Percentiles rank a stretch among this genome's conserved stretches.
Conservation (phyloP, 2,888 invertebrate genomes). For the Sphecodes monilicornis region DNA sequence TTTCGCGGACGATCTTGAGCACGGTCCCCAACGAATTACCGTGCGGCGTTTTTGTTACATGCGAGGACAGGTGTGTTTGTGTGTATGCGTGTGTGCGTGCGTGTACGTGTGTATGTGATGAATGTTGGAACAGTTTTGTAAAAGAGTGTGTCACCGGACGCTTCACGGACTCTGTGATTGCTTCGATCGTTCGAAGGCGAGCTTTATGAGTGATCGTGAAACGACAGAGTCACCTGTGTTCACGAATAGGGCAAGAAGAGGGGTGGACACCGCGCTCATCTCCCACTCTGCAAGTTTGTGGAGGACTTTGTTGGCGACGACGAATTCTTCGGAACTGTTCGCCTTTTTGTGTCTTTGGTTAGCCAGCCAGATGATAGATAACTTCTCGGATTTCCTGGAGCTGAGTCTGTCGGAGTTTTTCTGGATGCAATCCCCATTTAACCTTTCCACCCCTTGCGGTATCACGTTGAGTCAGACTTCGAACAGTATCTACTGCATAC, state of each 20-base stretch:
- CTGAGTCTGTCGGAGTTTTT: neutral
- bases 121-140: neutral
- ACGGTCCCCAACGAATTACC: neutral
- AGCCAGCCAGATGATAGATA: neutral
- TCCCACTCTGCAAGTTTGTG: slow-evolving; percentile 52
- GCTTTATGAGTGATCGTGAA: slow-evolving; percentile 69
- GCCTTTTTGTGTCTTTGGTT: neutral
- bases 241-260: slow-evolving; percentile 63
- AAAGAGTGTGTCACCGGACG: slow-evolving; percentile 28
- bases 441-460: too few species aligned
- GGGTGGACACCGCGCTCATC: slow-evolving; percentile 52
- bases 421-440: neutral
- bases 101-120: neutral
- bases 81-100: too few species aligned
- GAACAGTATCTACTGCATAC: too few species aligned
- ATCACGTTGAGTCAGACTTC: too few species aligned
- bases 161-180: slow-evolving; percentile 55
- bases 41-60: neutral
- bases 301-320: slow-evolving; percentile 34
- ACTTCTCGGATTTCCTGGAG: neutral
- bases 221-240: slow-evolving; percentile 60
- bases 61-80: neutral
- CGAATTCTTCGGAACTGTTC: slow-evolving; percentile 2
- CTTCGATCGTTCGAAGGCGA: slow-evolving; percentile 58
- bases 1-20: neutral